phyloP scores from a whole-genome alignment of 2,888 invertebrate genomes.

The Brachylomia viminalis region DNA sequence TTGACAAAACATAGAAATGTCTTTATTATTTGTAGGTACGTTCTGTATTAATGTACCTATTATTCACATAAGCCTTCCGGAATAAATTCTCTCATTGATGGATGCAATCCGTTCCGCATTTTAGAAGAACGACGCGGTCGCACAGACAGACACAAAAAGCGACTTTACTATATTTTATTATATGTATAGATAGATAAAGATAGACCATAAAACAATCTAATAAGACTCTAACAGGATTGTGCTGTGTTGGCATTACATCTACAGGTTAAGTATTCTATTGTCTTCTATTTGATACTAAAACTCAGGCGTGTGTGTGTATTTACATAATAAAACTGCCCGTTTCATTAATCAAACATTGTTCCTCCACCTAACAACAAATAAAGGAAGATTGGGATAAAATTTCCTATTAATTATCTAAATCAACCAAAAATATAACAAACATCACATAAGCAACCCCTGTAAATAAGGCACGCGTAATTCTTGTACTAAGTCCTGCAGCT shows the following conservation, averaged over 20 bases:
- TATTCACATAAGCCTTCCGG: neutral
- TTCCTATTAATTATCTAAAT: neutral
- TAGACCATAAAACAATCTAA: neutral
- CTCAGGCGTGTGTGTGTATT: neutral
- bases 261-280: neutral
- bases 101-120: neutral
- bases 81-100: neutral
- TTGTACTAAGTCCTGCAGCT: constrained; percentile 64
- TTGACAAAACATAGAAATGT: neutral
- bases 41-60: neutral
- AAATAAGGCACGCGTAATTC: constrained; percentile 60
- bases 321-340: neutral
- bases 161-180: neutral
- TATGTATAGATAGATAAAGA: neutral
- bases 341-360: neutral
- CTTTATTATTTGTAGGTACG: neutral
- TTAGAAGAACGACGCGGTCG: neutral
- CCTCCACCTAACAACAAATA: neutral
- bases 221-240: neutral
- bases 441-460: constrained; percentile 28
- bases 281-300: neutral
- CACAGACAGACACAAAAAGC: neutral
- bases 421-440: constrained; percentile 11
- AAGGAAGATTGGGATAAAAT: neutral
- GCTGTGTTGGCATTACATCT: neutral